Conservation (phyloP, 2,888 invertebrate species). For the Dorcus hopei region DNA sequence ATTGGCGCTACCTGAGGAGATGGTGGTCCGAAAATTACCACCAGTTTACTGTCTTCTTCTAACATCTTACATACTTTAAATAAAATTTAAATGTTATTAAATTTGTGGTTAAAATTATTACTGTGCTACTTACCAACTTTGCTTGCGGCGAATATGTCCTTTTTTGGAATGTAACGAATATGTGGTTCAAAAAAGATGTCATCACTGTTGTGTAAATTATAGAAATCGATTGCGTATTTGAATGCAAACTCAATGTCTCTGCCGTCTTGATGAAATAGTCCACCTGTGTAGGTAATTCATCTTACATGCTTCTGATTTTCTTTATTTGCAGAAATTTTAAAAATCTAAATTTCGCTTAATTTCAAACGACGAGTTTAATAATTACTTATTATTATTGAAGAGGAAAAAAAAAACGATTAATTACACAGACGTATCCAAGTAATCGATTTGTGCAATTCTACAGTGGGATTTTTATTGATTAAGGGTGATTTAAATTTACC, state of each 20-base stretch:
- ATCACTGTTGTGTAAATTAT: slow-evolving; percentile 42
- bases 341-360: no score
- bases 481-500: no score
- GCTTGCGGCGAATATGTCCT: slow-evolving; percentile 35
- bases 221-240: slow-evolving; percentile 54
- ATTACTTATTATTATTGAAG: no score
- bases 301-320: no score
- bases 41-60: slow-evolving; percentile 58
- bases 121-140: slow-evolving; percentile 36
- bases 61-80: slow-evolving; percentile 51
- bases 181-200: slow-evolving; percentile 32
- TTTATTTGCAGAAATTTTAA: no score
- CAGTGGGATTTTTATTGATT: no score
- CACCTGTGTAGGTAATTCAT: slow-evolving; percentile 25
- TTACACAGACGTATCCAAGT: no score
- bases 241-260: slow-evolving; percentile 60
- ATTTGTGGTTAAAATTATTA: background rate
- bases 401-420: no score
- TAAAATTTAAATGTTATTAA: background rate
- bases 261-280: slow-evolving; percentile 49
- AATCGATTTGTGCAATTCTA: no score
- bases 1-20: slow-evolving; percentile 64
- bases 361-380: no score
- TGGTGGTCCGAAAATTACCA: slow-evolving; percentile 80
- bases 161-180: slow-evolving; percentile 33